These are phyloP conservation scores for Leptothorax acervorum DNA, from an alignment of 2,888 invertebrate species.

Conservation along the genomic window DNA sequence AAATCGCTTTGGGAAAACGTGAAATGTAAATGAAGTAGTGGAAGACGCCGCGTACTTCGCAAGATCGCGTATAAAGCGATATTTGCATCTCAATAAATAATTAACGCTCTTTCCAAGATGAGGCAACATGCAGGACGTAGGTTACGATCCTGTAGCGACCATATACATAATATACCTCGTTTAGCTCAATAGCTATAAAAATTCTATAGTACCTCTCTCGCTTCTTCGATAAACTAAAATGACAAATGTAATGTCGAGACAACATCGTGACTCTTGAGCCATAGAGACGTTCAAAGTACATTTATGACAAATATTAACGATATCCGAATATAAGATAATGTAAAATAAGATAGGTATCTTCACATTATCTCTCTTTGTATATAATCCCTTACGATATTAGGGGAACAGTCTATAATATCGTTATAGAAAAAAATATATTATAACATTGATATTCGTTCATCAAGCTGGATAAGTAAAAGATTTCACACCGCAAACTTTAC, in stretches of 20 bases:
- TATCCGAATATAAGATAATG: not conserved
- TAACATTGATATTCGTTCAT: not conserved
- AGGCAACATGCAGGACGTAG: not conserved
- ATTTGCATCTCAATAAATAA: constrained; percentile 32
- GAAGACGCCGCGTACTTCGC: not conserved
- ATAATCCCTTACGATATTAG: not conserved
- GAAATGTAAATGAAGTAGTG: constrained; percentile 4
- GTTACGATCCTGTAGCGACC: not conserved
- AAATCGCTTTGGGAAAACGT: not conserved
- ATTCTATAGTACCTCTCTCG: not conserved
- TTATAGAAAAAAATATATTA: not conserved
- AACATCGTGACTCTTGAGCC: not conserved
- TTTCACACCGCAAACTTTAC: not conserved
- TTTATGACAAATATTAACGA: constrained; percentile 2
- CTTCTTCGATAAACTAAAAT: not conserved
- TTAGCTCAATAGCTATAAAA: constrained; percentile 12
- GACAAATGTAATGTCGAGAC: constrained; percentile 10
- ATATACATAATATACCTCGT: not conserved
- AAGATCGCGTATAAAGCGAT: not conserved
- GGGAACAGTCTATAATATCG: not conserved
- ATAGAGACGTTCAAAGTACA: not conserved
- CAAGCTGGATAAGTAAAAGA: not conserved
- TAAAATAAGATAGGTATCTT: not conserved
- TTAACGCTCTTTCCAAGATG: constrained; percentile 23
- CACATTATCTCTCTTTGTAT: not conserved